A percentile compares a stretch with the other conserved stretches of the same genome.
Evolutionary conservation across 1,140 invertebrate species (phyloP).

Genomic region (Drosophila hydei): DNA sequence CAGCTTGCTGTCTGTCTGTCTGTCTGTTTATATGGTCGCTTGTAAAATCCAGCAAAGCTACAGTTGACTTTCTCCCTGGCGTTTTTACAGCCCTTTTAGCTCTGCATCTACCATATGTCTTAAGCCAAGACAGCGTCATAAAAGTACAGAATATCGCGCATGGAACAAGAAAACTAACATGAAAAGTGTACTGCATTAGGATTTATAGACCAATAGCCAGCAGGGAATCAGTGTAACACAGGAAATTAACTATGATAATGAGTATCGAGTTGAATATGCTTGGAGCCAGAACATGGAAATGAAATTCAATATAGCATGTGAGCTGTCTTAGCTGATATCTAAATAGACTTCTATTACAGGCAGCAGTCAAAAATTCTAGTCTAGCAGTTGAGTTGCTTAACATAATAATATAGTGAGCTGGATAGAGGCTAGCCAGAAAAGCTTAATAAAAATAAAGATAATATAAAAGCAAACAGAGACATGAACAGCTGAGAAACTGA

Average conservation of each 20-base stretch:
- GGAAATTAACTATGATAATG: conserved; percentile 10
- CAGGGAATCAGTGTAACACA: neutral
- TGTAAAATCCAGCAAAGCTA: conserved; percentile 40
- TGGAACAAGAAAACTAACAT: neutral
- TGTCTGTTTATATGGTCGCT: conserved; percentile 33
- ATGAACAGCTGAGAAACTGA: too few relatives aligned
- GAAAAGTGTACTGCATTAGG: neutral
- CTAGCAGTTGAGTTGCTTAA: neutral
- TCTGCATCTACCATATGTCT: conserved; percentile 18
- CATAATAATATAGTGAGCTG: neutral
- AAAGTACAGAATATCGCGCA: conserved; percentile 22
- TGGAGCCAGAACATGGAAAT: neutral
- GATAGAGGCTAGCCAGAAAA: too few relatives aligned
- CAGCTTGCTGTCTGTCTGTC: neutral
- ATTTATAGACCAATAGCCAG: conserved; percentile 25
- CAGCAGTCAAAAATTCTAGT: neutral
- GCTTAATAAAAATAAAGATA: too few relatives aligned
- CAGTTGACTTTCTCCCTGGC: conserved; percentile 4
- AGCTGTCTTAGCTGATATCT: neutral
- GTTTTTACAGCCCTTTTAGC: conserved; percentile 34
- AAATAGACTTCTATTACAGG: neutral
- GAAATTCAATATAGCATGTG: neutral
- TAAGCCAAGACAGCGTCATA: conserved; percentile 16
- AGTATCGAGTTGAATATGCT: conserved; percentile 10
- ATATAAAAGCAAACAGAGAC: too few relatives aligned